Base-by-base conservation (phyloP, 2,797 vertebrate genomes). In the Arnoldichthys spilopterus region DNA sequence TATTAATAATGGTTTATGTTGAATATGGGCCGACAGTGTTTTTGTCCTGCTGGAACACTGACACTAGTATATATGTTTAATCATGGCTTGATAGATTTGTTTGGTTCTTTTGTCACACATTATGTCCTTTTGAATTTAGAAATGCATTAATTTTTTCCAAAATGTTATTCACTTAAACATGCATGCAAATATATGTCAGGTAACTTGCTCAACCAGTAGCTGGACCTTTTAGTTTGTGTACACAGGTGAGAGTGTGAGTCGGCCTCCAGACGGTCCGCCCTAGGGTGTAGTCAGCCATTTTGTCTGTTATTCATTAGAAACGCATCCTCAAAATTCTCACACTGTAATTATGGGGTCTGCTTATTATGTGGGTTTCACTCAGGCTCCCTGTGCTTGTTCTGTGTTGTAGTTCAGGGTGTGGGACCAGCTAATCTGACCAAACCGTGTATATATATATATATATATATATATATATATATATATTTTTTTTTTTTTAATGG, bases 171-270 rank as follows among this genome's bases (percentile, higher is more conserved):
- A 3, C 1, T 37, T 40, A 40, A 63, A 63, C 16, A 9, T 34
- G 11, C 20, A 1, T 20, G n/a, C 16, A 3, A 5, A 0, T 22
- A 22, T 67, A 16, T 47, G 64, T 15, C 40, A 26, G 2, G 43
- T 16, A 56, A 59, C 53, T 67, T 49, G 62, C 67, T 68, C 15
- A 49, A 47, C 68, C 69, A 6, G 69, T 72, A 72, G 26, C 20
- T 20, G 11, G 26, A 11, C 18, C 9, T n/a, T 5, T n/a, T 18
- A 54, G 24, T 28, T 22, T 34, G 30, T 54, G 28, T 37, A 32
- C 45, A n/a, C 45, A 72, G 66, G 54, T 62, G 76, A 58, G 32
- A 28, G 40, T 16, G 22, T 16, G 22, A 8, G 11, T 28, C 15
- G 3, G 28, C 24, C 54, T 53, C 34, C 34, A 3, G 5, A 24